Evolutionary conservation across 1,140 invertebrate genomes (phyloP), one percentile per base, ranked within the genome.

Genomic region (Penaeus indicus): DNA sequence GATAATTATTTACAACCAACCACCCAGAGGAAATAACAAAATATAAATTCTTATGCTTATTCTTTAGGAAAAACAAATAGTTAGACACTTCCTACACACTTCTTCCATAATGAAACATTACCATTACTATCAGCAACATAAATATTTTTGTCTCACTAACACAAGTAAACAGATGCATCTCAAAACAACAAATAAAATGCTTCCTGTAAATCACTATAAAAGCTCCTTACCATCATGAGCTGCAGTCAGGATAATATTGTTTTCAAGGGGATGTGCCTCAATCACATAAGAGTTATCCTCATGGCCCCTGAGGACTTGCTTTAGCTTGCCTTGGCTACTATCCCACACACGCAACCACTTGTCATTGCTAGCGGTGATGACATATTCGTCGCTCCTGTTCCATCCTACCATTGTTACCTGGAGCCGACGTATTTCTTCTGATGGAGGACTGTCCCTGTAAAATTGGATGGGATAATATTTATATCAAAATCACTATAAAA

Each of bases 401-500:
- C 98, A 99, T 61, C 95, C 96, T 7, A 99, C 97, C 98, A 99
- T 99, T 1, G 97, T 98, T 1, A 99, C 98, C 93, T 96, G 95
- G 22, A 96, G 92, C 91, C 96, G 96, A 91, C 94, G 94, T 89
- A 94, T 94, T 19, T 85, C 83, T 82, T 84, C 84, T 38, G 67
- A 25, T n/a, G 84, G 84, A 38, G 80, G 78, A 47, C 38, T 62
- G 72, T 78, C 32, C 32, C 72, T 84, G 63, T 21, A 1, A 8
- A 25, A 32, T 10, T 21, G n/a, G 18, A 75, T 3, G 18, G 19
- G 38, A 3, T 80, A 32, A 21, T 69, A 4, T 32, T 47, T 72
- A 54, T 4, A 72, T 22, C 16, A 16, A 21, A 38, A 69, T 16
- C 19, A 42, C 0, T n/a, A 42, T n/a, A 38, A 79, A 72, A 25